Conservation (phyloP, 2,797 vertebrate species). For the Micrastur ruficollis region DNA sequence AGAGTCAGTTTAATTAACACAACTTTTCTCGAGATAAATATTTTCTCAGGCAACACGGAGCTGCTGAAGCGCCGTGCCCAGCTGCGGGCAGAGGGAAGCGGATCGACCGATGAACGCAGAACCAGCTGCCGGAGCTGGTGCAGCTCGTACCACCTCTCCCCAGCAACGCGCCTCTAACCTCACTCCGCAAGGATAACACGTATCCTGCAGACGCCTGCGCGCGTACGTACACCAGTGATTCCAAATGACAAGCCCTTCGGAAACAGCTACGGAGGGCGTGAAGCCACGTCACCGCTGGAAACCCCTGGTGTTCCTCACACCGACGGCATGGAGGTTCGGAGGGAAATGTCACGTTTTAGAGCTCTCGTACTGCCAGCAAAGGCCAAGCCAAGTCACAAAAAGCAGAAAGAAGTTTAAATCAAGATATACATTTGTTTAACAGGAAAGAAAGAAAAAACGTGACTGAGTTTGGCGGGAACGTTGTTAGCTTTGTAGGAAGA, state of each 20-base stretch:
- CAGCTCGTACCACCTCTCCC: accelerated
- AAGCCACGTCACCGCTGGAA: accelerated
- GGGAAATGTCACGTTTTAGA: not conserved
- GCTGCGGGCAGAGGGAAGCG: not conserved
- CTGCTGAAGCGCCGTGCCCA: not conserved
- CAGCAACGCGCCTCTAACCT: not conserved
- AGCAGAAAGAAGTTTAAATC: not conserved
- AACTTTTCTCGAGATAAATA: not conserved
- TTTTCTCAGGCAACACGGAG: not conserved
- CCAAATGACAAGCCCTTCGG: not conserved
- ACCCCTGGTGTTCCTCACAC: not conserved
- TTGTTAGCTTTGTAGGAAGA: not conserved
- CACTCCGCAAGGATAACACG: not conserved
- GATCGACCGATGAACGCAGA: accelerated
- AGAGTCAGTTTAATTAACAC: not conserved
- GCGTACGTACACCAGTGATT: accelerated
- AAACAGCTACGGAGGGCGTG: not conserved
- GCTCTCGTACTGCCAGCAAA: not conserved
- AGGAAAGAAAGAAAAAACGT: not conserved
- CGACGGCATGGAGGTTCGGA: not conserved
- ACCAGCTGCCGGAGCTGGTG: not conserved
- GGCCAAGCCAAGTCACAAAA: not conserved
- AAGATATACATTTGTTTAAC: not conserved
- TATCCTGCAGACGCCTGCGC: not conserved
- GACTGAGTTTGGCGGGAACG: slow-evolving; percentile 7